phyloP scores from a whole-genome alignment of 2,797 vertebrate species.

The Parambassis ranga region DNA sequence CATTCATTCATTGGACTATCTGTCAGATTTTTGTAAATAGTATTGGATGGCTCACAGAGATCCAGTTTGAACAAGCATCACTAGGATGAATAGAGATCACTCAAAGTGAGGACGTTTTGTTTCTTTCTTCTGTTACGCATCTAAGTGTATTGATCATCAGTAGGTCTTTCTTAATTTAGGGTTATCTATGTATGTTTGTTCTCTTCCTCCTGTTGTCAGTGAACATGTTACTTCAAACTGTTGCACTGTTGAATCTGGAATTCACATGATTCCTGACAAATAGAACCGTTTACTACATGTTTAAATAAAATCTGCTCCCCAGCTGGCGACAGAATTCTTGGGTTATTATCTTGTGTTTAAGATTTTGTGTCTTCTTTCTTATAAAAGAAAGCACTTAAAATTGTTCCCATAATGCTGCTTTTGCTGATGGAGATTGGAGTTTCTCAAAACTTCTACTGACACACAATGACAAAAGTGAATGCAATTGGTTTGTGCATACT shows the following conservation, averaged over 20 bases:
- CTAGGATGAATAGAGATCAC: not conserved
- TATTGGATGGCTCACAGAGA: not conserved
- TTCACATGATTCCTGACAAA: not conserved
- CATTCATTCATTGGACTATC: too few species aligned
- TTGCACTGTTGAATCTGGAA: not conserved
- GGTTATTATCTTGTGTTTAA: too few species aligned
- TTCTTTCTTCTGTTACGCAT: not conserved
- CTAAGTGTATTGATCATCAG: not conserved
- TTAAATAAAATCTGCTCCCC: conserved; percentile 15
- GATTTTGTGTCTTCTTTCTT: too few species aligned
- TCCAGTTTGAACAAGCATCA: not conserved
- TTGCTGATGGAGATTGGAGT: too few species aligned
- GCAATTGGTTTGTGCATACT: too few species aligned
- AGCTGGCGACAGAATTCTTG: not conserved
- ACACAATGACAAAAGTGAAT: too few species aligned
- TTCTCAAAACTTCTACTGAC: too few species aligned
- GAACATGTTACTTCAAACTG: not conserved
- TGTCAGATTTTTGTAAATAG: conserved; percentile 19
- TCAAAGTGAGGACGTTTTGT: not conserved
- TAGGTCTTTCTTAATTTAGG: not conserved
- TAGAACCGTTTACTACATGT: not conserved
- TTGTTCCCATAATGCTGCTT: too few species aligned
- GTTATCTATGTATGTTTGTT: not conserved
- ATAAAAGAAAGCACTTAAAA: too few species aligned
- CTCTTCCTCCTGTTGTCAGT: not conserved